Evolutionary conservation across 64 coral and sea anemone genomes (phyloP).

Genomic region (Montipora cactus): DNA sequence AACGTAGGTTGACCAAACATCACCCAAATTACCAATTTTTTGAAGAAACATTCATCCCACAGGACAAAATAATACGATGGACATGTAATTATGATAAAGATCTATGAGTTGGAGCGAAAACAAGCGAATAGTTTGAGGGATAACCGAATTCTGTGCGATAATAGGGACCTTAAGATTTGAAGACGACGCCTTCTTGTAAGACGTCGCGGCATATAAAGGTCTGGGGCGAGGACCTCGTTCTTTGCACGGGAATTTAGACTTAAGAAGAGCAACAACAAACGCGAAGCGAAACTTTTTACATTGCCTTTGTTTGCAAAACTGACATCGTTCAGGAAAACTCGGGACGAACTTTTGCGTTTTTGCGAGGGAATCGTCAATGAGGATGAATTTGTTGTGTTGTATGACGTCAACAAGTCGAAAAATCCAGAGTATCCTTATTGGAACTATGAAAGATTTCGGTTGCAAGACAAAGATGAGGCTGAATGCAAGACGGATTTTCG

Average conservation of each 20-base stretch:
- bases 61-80: too few relatives aligned
- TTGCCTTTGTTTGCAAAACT: constrained; percentile 7
- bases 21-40: too few relatives aligned
- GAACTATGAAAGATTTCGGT: background rate
- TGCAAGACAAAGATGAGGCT: constrained; percentile 27
- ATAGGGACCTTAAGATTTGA: constrained; percentile 1
- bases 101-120: too few relatives aligned
- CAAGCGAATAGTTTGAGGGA: too few relatives aligned
- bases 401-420: too few relatives aligned
- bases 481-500: background rate
- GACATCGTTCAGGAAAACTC: constrained; percentile 30
- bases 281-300: constrained; percentile 5
- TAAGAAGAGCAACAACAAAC: constrained; percentile 23
- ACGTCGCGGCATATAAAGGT: constrained; percentile 28
- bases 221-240: too few relatives aligned
- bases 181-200: constrained; percentile 25
- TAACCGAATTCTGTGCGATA: background rate
- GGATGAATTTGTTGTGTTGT: too few relatives aligned
- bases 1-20: too few relatives aligned
- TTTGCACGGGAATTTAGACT: background rate
- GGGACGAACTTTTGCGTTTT: constrained; percentile 19
- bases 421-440: too few relatives aligned
- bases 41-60: too few relatives aligned
- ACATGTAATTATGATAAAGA: too few relatives aligned
- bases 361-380: background rate